phyloP scores from a whole-genome alignment of 2,113 vertebrate genomes.

The Merops nubicus region DNA sequence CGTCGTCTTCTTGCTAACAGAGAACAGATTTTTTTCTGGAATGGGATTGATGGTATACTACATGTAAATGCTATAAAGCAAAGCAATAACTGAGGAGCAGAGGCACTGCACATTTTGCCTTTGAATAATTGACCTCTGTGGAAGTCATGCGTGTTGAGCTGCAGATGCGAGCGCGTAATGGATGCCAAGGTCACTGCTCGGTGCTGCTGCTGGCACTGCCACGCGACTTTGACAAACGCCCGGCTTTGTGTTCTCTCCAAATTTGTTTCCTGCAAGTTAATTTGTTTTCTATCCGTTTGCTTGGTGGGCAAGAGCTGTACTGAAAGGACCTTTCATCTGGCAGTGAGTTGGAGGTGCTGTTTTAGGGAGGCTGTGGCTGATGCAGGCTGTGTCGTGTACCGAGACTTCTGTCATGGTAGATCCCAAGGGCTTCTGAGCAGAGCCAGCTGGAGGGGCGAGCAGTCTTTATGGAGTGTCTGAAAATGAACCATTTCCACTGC shows the following conservation, averaged over 20 bases:
- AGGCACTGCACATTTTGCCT: not conserved
- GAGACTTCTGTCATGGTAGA: not conserved
- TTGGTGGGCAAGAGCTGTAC: not conserved
- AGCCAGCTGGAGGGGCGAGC: not conserved
- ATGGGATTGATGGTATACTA: not conserved
- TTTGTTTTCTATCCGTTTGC: not conserved
- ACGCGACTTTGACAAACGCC: not conserved
- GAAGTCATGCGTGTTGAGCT: slow-evolving; percentile 5
- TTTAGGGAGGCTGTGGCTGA: not conserved
- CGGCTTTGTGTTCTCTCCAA: not conserved
- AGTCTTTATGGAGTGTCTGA: not conserved
- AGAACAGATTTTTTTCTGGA: not conserved
- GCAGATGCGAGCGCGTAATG: not conserved
- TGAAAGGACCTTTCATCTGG: not conserved
- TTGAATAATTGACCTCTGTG: slow-evolving; percentile 29
- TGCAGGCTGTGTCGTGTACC: accelerated
- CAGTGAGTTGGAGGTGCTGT: not conserved
- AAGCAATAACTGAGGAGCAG: not conserved
- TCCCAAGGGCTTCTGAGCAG: not conserved
- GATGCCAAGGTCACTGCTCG: not conserved
- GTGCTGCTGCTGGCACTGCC: not conserved
- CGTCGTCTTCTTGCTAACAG: not conserved
- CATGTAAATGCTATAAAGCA: not conserved
- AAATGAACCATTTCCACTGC: not conserved
- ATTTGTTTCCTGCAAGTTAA: not conserved